A percentile compares a stretch with the other conserved stretches of the same genome.
Evolutionary conservation across 2,797 vertebrate genomes (phyloP).

Genomic region (Furcifer pardalis): DNA sequence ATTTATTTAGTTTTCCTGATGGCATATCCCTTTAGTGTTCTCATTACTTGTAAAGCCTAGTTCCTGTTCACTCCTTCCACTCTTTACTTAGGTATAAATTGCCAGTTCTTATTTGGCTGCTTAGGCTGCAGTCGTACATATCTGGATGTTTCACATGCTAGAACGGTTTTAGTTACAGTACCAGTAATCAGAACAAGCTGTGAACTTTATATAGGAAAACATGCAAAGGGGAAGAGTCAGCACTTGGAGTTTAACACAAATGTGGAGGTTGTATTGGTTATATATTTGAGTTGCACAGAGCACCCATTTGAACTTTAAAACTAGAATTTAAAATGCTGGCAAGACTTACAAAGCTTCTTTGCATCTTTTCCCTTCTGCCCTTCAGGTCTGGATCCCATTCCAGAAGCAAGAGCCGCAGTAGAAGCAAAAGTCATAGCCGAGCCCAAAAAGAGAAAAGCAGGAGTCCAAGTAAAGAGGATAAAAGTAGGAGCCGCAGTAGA

Average conservation of each 20-base stretch:
- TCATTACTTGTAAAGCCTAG: constrained; percentile 3
- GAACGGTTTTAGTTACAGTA: neutral
- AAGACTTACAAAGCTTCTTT: neutral
- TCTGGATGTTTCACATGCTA: neutral
- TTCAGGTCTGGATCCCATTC: constrained; percentile 88
- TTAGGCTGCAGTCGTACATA: neutral
- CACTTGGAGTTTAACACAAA: neutral
- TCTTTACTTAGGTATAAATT: neutral
- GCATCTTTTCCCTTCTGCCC: constrained; percentile 40
- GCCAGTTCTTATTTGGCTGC: neutral
- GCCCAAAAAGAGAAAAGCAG: constrained; percentile 79
- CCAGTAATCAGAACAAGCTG: neutral
- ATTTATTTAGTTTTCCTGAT: neutral
- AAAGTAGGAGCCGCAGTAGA: constrained; percentile 82
- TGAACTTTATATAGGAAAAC: neutral
- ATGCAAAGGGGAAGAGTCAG: neutral
- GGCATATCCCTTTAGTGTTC: neutral
- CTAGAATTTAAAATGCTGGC: neutral
- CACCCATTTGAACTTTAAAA: neutral
- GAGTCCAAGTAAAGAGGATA: constrained; percentile 81
- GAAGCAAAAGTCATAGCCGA: constrained; percentile 81
- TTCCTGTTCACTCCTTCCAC: neutral
- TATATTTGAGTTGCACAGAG: fast-evolving
- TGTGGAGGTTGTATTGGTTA: neutral
- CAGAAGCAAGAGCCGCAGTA: constrained; percentile 81